Conservation (phyloP, 2,797 vertebrate genomes). For the Cyclopterus lumpus region DNA sequence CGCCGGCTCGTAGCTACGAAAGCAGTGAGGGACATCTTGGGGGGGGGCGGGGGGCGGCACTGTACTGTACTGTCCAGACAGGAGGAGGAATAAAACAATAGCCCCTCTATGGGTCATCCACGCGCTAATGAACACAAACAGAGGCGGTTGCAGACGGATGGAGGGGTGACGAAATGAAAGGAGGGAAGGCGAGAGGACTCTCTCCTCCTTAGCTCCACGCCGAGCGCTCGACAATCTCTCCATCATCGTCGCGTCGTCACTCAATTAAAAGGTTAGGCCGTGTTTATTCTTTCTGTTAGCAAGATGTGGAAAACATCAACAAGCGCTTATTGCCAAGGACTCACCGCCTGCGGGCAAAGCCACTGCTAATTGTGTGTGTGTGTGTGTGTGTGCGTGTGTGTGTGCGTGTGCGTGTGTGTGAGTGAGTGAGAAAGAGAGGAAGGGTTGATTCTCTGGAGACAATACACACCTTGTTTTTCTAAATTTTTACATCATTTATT, state of each 20-base stretch:
- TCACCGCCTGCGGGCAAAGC: slow-evolving; percentile 62
- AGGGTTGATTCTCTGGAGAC: slow-evolving; percentile 14
- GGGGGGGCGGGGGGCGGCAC: too few relatives aligned
- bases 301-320: slow-evolving; percentile 80
- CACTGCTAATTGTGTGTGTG: slow-evolving; percentile 62
- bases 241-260: slow-evolving; percentile 80
- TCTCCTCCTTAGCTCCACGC: slow-evolving; percentile 50
- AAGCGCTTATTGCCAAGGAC: slow-evolving; percentile 72
- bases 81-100: slow-evolving; percentile 8
- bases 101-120: slow-evolving; percentile 16
- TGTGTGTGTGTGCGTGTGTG: slow-evolving; percentile 18
- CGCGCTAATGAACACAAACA: slow-evolving; percentile 66
- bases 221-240: slow-evolving; percentile 67
- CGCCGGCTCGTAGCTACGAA: too few relatives aligned
- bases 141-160: slow-evolving; percentile 54
- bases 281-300: slow-evolving; percentile 83
- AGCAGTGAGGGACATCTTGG: too few relatives aligned
- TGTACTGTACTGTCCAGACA: not conserved
- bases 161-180: slow-evolving; percentile 62
- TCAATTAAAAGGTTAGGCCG: slow-evolving; percentile 84
- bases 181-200: slow-evolving; percentile 50
- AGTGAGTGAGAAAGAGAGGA: not conserved
- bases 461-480: slow-evolving; percentile 7
- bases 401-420: not conserved
- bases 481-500: not conserved